phyloP scores from a whole-genome alignment of 2,888 invertebrate genomes.

The Hemaris fuciformis region DNA sequence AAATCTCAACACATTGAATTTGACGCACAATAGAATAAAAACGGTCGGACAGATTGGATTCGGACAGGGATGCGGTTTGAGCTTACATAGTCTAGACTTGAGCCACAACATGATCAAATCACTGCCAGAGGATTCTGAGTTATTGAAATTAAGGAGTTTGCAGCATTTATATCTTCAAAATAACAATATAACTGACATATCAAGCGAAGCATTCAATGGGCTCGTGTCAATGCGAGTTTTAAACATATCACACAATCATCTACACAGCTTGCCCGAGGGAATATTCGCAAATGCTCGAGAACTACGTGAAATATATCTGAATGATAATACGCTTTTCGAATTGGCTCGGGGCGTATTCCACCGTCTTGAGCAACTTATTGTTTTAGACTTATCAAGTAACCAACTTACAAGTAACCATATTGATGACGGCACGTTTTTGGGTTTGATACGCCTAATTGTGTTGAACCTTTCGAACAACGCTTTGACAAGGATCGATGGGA shows the following conservation, averaged over 20 bases:
- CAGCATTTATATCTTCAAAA: slow-evolving; percentile 90
- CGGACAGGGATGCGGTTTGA: slow-evolving; percentile 83
- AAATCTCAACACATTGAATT: slow-evolving; percentile 90
- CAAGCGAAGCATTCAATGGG: slow-evolving; percentile 89
- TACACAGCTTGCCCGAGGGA: slow-evolving; percentile 90
- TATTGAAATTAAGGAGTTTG: slow-evolving; percentile 88
- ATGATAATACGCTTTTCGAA: slow-evolving; percentile 91
- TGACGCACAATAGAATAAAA: slow-evolving; percentile 91
- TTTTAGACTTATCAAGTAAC: slow-evolving; percentile 92
- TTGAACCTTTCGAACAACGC: slow-evolving; percentile 93
- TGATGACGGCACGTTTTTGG: slow-evolving; percentile 92
- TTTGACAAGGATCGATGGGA: slow-evolving; percentile 90
- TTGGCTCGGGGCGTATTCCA: slow-evolving; percentile 92
- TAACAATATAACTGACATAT: slow-evolving; percentile 91
- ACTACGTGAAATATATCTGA: slow-evolving; percentile 90
- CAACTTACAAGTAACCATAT: slow-evolving; percentile 92
- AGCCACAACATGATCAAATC: slow-evolving; percentile 90
- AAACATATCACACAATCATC: slow-evolving; percentile 92
- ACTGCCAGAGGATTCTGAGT: slow-evolving; percentile 87
- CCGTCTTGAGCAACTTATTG: slow-evolving; percentile 90
- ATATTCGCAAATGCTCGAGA: slow-evolving; percentile 91
- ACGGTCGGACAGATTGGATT: slow-evolving; percentile 90
- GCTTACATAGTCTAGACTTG: slow-evolving; percentile 89
- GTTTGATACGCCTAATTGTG: slow-evolving; percentile 91
- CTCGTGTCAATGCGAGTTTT: slow-evolving; percentile 89